Percentiles rank a stretch among this genome's conserved stretches.
phyloP scores from a whole-genome alignment of 2,797 vertebrate genomes.

The Trachurus trachurus region DNA sequence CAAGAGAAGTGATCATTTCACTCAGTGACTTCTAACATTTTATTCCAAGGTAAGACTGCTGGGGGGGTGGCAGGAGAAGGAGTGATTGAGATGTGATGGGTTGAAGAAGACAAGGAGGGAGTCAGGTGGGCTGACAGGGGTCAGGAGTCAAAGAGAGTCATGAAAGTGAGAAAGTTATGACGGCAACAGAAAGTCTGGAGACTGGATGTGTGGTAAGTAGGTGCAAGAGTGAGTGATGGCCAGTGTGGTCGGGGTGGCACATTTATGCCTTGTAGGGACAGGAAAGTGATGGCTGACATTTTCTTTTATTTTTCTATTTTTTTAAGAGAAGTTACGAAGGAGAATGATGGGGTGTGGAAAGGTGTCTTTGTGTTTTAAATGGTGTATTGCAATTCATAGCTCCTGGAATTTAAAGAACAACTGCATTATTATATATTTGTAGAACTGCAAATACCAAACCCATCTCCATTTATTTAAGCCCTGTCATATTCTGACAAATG shows the following conservation, averaged over 20 bases:
- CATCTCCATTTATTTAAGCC: background rate
- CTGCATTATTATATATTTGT: background rate
- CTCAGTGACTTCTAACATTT: constrained; percentile 29
- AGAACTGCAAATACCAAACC: background rate
- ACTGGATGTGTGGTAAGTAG: constrained; percentile 33
- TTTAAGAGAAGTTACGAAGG: background rate
- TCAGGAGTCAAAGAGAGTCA: constrained; percentile 1
- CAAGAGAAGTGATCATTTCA: constrained; percentile 28
- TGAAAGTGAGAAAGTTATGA: constrained; percentile 22
- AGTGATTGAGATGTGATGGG: constrained; percentile 42
- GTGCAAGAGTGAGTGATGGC: constrained; percentile 45
- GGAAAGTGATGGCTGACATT: constrained; percentile 39
- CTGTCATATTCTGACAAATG: background rate
- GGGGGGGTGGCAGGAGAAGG: constrained; percentile 21
- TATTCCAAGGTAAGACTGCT: constrained; percentile 16
- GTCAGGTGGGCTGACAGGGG: constrained; percentile 10
- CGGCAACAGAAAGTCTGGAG: constrained; percentile 4
- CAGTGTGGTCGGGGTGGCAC: constrained; percentile 34
- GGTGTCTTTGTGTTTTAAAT: background rate
- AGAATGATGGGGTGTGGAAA: background rate
- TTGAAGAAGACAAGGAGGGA: background rate
- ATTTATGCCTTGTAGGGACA: constrained; percentile 54
- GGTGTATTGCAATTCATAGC: background rate
- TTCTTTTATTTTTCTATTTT: constrained; percentile 13
- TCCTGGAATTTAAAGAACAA: background rate